These are phyloP conservation scores for Gallinago media DNA, from an alignment of 2,113 vertebrate species.

Conservation along the genomic window DNA sequence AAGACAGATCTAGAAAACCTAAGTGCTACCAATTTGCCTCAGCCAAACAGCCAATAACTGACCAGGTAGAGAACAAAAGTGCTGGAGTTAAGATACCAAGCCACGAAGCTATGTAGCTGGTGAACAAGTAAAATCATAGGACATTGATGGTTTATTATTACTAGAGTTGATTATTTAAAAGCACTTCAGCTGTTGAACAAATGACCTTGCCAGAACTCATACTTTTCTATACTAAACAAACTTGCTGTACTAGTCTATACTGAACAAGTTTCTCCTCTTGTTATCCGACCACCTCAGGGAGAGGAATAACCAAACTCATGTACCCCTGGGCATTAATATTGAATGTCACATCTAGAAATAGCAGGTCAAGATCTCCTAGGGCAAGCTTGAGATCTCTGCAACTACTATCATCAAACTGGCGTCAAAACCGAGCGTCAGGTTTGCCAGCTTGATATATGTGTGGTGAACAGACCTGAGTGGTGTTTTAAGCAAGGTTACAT, in stretches of 20 bases:
- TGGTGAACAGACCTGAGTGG: neutral
- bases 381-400: neutral
- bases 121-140: neutral
- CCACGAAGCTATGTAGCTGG: neutral
- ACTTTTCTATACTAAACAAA: neutral
- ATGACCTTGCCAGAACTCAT: neutral
- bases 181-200: neutral
- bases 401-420: neutral
- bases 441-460: neutral
- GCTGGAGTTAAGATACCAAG: neutral
- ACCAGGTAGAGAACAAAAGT: neutral
- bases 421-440: fast-evolving
- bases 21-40: neutral
- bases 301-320: neutral
- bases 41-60: neutral
- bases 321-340: fast-evolving
- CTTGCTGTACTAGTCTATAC: neutral
- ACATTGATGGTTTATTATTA: neutral
- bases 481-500: neutral
- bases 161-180: neutral
- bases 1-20: neutral
- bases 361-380: neutral
- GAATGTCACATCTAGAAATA: neutral
- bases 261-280: neutral
- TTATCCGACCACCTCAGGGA: neutral